A percentile compares a stretch with the other conserved stretches of the same genome.
Evolutionary conservation across 2,888 invertebrate genomes (phyloP).

Genomic region (Deilephila porcellus): DNA sequence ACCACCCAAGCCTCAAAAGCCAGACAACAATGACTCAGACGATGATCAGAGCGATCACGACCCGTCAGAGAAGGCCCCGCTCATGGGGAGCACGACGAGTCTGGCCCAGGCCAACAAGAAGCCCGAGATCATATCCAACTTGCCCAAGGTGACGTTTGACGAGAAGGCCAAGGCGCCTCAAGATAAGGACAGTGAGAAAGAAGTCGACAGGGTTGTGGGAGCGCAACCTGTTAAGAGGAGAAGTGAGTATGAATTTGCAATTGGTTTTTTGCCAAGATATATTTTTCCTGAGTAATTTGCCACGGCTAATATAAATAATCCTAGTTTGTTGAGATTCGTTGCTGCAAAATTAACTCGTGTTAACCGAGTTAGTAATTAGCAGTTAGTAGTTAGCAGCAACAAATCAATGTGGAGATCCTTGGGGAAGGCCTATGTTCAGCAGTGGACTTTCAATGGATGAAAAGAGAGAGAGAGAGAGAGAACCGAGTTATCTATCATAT

Average conservation of each 20-base stretch:
- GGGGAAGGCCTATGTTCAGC: no score
- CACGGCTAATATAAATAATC: no score
- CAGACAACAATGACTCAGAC: conserved; percentile 66
- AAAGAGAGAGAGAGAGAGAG: no score
- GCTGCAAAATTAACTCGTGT: no score
- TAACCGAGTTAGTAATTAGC: no score
- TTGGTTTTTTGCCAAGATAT: no score
- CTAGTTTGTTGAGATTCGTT: no score
- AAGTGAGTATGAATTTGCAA: conserved; percentile 63
- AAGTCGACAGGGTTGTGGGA: conserved; percentile 64
- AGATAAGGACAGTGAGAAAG: conserved; percentile 53
- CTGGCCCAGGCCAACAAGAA: conserved; percentile 62
- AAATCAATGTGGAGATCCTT: no score
- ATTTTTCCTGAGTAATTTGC: no score
- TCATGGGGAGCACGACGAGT: conserved; percentile 75
- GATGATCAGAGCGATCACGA: conserved; percentile 74
- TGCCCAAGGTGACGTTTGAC: conserved; percentile 70
- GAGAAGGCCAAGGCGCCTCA: conserved; percentile 58
- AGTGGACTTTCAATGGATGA: no score
- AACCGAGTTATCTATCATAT: no score
- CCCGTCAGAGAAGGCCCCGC: conserved; percentile 77
- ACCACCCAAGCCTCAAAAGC: conserved; percentile 52
- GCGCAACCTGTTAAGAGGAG: conserved; percentile 77
- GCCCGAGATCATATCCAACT: conserved; percentile 76
- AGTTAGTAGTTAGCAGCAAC: no score